Evolutionary conservation across 2,797 vertebrate genomes (phyloP), one percentile per base, ranked within the genome.

Genomic region (Rhinogobio ventralis): DNA sequence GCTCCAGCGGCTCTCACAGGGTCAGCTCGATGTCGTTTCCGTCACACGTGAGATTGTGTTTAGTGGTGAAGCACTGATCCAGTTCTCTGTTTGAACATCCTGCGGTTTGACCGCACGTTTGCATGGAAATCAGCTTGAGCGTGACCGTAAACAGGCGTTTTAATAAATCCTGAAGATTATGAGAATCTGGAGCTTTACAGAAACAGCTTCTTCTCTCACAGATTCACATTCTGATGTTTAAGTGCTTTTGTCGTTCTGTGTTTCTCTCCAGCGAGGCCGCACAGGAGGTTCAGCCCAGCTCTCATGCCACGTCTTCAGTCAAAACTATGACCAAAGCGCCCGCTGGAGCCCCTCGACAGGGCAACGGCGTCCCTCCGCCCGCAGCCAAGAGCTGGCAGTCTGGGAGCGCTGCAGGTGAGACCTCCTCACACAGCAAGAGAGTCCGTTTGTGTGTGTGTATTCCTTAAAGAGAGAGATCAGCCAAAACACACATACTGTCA

Each of bases 331-430:
- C 1, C 33, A 45, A 39, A 62, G 23, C 20, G 95, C 87, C 4
- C 64, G 90, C 95, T 0, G 94, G 94, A 91, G 86, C 84, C 57
- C 84, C 87, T n/a, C 88, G 93, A 88, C 91, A 91, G 87, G 83
- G 95, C 15, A 93, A 89, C 55, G 60, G 90, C 1, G 1, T 82
- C 49, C 49, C 28, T 74, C 72, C 49, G 7, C 1, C 71, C 0
- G 76, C 89, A 0, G 94, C 93, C 62, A 84, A 85, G 66, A 81
- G 45, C 72, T 73, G 71, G 72, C 85, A 73, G 60, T 28, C 88
- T 53, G 74, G 79, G 9, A 85, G 33, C 73, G 39, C 80, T 23
- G 45, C 87, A 88, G 88, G 88, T 89, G 45, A 69, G 60, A 42
- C 39, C 0, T 39, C 39, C 36, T 8, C 39, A 39, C 33, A 33